Conservation (phyloP, 1,140 invertebrate genomes). For the Drosophila biarmipes region DNA sequence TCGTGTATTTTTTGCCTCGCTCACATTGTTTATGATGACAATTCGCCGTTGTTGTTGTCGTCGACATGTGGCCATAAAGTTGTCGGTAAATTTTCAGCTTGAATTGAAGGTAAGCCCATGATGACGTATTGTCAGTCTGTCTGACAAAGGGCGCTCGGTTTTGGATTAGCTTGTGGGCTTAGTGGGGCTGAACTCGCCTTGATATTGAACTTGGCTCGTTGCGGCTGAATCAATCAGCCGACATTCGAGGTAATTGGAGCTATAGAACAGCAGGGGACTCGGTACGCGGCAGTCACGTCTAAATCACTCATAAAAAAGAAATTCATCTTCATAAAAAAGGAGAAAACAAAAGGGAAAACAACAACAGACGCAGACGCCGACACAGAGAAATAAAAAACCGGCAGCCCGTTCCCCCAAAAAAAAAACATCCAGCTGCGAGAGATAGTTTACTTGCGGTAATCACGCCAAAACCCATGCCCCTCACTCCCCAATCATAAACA, state of each 20-base stretch:
- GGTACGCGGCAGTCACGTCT: constrained; percentile 27
- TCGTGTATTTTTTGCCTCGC: constrained; percentile 35
- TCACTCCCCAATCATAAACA: constrained; percentile 48
- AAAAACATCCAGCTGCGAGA: constrained; percentile 53
- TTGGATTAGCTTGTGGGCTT: constrained; percentile 8
- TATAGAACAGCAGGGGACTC: constrained; percentile 42
- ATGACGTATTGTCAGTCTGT: constrained; percentile 16
- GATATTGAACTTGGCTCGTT: constrained; percentile 15
- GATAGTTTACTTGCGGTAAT: constrained; percentile 79
- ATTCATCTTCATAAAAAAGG: constrained; percentile 74
- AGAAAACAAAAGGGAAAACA: constrained; percentile 19
- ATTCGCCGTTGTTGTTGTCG: constrained; percentile 53
- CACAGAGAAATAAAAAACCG: constrained; percentile 37
- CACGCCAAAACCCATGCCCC: constrained; percentile 31
- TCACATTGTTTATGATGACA: constrained; percentile 77
- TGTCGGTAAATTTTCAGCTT: constrained; percentile 58
- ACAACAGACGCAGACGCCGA: constrained; percentile 7
- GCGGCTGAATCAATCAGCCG: constrained; percentile 33
- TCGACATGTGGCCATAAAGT: constrained; percentile 79
- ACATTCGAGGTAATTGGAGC: constrained; percentile 71
- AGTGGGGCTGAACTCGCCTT: constrained; percentile 9
- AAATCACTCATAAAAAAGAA: constrained; percentile 77
- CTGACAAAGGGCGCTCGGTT: constrained; percentile 11
- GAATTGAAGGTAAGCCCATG: constrained; percentile 15
- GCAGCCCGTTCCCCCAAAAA: constrained; percentile 32